Evolutionary conservation across 2,113 vertebrate species (phyloP), one percentile per base, ranked within the genome.

Genomic region (Anoplopoma fimbria): DNA sequence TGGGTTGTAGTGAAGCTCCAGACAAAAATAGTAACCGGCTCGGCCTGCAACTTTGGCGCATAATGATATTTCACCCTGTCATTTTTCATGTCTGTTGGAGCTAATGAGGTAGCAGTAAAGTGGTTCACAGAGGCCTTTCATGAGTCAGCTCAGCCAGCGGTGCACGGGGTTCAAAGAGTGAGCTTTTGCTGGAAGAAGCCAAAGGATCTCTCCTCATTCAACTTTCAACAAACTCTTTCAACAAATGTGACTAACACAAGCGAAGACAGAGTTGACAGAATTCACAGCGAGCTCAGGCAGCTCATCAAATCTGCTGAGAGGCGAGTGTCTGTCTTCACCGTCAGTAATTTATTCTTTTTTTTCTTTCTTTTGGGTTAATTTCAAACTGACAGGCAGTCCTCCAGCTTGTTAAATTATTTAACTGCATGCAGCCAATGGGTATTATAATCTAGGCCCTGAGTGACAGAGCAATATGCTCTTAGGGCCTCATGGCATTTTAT

Each of bases 361-460:
- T 78, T 76, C 71, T 62, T 60, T 55, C 23, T 75, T 78, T 53
- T 83, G 72, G 53, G 65, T 84, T 76, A 62, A 72, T 93, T 83
- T 77, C 53, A 84, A 81, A 83, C 57, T 79, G 84, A 84, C 87
- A 76, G 57, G 38, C 69, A 60, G 87, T 88, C 82, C 76, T 88
- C 85, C 53, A 83, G 87, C 85, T 86, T 82, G 61, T 51, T 93
- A 68, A 93, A 95, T 93, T 84, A 93, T 94, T 93, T 79, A 94
- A 88, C 69, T 74, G 42, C 77, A 74, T 45, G 36, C 67, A 76
- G 75, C 76, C 78, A 82, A 67, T 85, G 85, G 87, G 82, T 89
- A 87, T 91, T 91, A 86, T 81, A 87, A 89, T 82, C 84, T 34
- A 45, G 82, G 77, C 68, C 51, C 55, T 55, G 77, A 73, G 75